Evolutionary conservation across 2,113 vertebrate species (phyloP).

Genomic region (Alexandromys fortis): DNA sequence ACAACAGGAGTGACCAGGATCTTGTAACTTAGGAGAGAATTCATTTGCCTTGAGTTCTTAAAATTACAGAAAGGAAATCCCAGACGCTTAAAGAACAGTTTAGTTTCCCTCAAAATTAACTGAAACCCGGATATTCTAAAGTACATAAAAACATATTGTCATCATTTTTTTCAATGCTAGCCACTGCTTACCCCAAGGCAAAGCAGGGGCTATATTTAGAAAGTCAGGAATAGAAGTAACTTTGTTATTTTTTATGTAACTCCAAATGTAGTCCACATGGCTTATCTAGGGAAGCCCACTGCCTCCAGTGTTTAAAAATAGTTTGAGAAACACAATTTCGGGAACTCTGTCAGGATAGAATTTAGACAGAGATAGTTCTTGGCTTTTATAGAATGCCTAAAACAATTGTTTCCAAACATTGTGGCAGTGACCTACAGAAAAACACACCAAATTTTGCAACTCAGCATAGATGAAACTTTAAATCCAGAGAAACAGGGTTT

Average conservation of each 20-base stretch:
- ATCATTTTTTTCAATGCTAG: not conserved
- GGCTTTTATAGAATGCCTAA: not conserved
- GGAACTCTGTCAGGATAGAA: not conserved
- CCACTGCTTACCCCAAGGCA: not conserved
- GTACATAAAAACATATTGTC: not conserved
- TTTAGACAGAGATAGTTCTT: not conserved
- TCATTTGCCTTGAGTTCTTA: not conserved
- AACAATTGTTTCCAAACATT: not conserved
- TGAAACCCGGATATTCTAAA: not conserved
- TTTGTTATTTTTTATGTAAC: not conserved
- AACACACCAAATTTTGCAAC: not conserved
- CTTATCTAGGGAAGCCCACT: slow-evolving; percentile 38
- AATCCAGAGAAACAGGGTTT: not conserved
- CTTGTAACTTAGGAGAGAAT: not conserved
- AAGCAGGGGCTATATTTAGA: slow-evolving; percentile 23
- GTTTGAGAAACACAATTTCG: not conserved
- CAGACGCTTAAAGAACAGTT: not conserved
- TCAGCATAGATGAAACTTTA: not conserved
- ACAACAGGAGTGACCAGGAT: rapidly evolving
- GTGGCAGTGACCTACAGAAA: not conserved
- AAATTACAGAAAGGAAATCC: not conserved
- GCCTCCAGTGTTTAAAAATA: slow-evolving; percentile 51
- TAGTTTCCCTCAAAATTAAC: not conserved
- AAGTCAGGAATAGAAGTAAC: not conserved
- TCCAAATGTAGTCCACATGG: not conserved